A percentile compares a stretch with the other conserved stretches of the same genome.
phyloP scores from a whole-genome alignment of 2,113 vertebrate genomes.

The Papio anubis region DNA sequence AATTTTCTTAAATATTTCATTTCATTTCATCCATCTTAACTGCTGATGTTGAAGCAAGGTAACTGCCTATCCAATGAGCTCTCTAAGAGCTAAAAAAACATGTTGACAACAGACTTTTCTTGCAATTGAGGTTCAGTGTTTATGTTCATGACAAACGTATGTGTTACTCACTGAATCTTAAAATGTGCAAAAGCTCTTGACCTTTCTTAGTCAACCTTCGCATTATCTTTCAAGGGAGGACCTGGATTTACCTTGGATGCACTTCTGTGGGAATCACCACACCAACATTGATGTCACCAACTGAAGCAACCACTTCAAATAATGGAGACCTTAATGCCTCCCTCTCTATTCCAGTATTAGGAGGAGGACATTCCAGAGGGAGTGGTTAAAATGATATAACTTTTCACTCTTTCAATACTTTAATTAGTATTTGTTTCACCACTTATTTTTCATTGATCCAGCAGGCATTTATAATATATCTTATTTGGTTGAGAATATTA shows the following conservation, averaged over 20 bases:
- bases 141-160: neutral
- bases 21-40: neutral
- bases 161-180: neutral
- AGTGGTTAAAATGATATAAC: neutral
- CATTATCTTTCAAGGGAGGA: neutral
- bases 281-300: neutral
- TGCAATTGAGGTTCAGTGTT: neutral
- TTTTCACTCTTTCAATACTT: neutral
- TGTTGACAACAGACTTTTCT: neutral
- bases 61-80: neutral
- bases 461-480: neutral
- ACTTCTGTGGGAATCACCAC: neutral
- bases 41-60: neutral
- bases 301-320: constrained; percentile 42
- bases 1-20: neutral
- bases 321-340: neutral
- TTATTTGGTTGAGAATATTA: neutral
- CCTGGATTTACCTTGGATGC: neutral
- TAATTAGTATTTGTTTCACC: neutral
- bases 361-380: neutral
- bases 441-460: neutral
- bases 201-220: neutral
- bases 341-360: neutral
- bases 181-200: neutral
- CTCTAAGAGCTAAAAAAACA: neutral